These are phyloP conservation scores for Listronotus oregonensis DNA, from an alignment of 1,140 invertebrate species.

Conservation along the genomic window DNA sequence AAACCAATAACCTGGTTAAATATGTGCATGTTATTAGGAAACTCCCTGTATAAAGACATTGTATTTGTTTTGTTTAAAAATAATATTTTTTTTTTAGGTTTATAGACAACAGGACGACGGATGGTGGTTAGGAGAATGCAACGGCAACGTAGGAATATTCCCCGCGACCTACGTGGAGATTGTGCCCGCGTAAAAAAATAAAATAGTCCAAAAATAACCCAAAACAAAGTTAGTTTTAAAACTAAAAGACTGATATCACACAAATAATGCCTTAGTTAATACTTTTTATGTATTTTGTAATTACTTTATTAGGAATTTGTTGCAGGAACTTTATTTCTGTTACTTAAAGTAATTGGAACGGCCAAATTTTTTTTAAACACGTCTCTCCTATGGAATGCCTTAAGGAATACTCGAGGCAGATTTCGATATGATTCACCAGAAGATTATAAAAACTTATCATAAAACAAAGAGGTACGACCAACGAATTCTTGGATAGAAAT, in stretches of 20 bases:
- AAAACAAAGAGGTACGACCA: too few relatives aligned
- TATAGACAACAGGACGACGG: slow-evolving; percentile 91
- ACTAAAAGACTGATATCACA: slow-evolving; percentile 18
- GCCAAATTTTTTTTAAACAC: too few relatives aligned
- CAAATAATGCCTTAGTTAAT: slow-evolving; percentile 1
- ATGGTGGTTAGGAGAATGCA: slow-evolving; percentile 92
- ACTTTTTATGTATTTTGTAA: slow-evolving; percentile 5
- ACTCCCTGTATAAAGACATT: too few relatives aligned
- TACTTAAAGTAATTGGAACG: background rate
- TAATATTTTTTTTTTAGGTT: slow-evolving; percentile 61
- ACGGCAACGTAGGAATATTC: slow-evolving; percentile 86
- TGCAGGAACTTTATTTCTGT: background rate
- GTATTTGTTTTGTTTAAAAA: too few relatives aligned
- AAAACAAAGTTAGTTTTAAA: background rate
- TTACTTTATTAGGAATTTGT: background rate
- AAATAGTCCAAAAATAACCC: background rate
- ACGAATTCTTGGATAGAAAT: too few relatives aligned
- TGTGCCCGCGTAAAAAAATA: slow-evolving; percentile 28
- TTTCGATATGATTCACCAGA: too few relatives aligned
- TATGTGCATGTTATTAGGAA: too few relatives aligned
- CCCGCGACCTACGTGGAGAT: slow-evolving; percentile 89
- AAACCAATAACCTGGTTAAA: too few relatives aligned
- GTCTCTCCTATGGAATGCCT: too few relatives aligned
- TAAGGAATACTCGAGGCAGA: too few relatives aligned
- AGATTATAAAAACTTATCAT: too few relatives aligned